phyloP scores from a whole-genome alignment of 2,113 vertebrate genomes.

The Mustela nigripes region DNA sequence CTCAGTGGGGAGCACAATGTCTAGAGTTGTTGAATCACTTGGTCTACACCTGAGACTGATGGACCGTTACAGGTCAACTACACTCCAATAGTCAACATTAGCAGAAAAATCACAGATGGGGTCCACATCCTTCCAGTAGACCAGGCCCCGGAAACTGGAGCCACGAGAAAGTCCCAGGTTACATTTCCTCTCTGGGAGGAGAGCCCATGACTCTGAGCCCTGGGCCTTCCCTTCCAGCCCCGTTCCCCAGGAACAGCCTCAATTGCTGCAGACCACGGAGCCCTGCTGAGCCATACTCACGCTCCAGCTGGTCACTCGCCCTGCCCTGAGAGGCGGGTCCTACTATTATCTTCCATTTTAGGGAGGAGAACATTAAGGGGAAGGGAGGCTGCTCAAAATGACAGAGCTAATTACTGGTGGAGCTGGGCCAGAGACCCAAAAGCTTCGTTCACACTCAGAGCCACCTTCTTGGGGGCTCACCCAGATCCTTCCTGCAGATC shows the following conservation, averaged over 20 bases:
- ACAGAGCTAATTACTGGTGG: not conserved
- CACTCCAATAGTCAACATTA: not conserved
- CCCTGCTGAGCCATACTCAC: not conserved
- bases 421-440: not conserved
- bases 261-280: not conserved
- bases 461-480: rapidly evolving
- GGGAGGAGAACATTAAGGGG: constrained; percentile 11
- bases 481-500: not conserved
- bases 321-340: not conserved
- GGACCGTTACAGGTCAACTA: rapidly evolving
- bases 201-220: not conserved
- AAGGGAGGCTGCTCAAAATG: not conserved
- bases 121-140: too few relatives aligned
- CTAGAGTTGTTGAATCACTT: not conserved
- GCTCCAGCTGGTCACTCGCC: not conserved
- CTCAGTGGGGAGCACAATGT: too few relatives aligned
- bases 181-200: not conserved
- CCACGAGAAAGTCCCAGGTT: too few relatives aligned
- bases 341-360: not conserved
- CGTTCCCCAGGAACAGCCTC: not conserved
- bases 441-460: rapidly evolving
- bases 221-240: not conserved
- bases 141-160: not conserved
- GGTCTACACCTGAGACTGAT: not conserved
- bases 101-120: not conserved